A percentile compares a stretch with the other conserved stretches of the same genome.
These are phyloP conservation scores for Onychomys arenicola DNA, from an alignment of 2,797 vertebrate species.

Conservation along the genomic window DNA sequence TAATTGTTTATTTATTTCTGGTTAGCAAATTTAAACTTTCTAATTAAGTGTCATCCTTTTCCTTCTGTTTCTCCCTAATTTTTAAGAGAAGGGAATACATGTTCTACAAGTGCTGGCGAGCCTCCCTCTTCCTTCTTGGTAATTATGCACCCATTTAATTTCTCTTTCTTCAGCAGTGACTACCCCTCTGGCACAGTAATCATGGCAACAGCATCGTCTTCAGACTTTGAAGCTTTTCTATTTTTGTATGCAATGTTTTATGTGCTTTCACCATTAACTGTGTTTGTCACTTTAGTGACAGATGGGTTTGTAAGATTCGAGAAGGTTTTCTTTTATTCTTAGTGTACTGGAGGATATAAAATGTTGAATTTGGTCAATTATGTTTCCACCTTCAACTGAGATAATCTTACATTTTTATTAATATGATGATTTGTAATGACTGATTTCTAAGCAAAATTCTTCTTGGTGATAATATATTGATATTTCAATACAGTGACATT, in stretches of 20 bases:
- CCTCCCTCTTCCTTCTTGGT: background rate
- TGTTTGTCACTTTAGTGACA: conserved; percentile 14
- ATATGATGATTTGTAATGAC: conserved; percentile 18
- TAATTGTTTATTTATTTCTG: background rate
- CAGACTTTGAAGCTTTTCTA: conserved; percentile 5
- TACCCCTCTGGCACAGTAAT: conserved; percentile 17
- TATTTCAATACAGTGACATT: conserved; percentile 5
- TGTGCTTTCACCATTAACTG: background rate
- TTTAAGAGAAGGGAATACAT: background rate
- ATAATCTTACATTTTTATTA: conserved; percentile 49
- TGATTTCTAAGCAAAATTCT: conserved; percentile 19
- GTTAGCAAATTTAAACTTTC: conserved; percentile 31
- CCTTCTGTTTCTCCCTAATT: conserved; percentile 18
- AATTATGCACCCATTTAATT: background rate
- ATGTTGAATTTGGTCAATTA: conserved; percentile 16
- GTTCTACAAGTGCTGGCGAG: background rate
- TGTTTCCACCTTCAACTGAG: background rate
- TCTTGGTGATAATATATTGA: background rate
- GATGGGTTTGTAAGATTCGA: conserved; percentile 38
- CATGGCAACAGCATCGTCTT: background rate
- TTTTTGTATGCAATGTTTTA: conserved; percentile 27
- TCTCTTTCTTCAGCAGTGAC: background rate
- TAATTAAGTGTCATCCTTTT: conserved; percentile 33
- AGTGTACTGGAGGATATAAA: background rate
- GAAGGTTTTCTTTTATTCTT: conserved; percentile 9